These are phyloP conservation scores for Meriones unguiculatus DNA, from an alignment of 2,113 vertebrate genomes.

Conservation along the genomic window DNA sequence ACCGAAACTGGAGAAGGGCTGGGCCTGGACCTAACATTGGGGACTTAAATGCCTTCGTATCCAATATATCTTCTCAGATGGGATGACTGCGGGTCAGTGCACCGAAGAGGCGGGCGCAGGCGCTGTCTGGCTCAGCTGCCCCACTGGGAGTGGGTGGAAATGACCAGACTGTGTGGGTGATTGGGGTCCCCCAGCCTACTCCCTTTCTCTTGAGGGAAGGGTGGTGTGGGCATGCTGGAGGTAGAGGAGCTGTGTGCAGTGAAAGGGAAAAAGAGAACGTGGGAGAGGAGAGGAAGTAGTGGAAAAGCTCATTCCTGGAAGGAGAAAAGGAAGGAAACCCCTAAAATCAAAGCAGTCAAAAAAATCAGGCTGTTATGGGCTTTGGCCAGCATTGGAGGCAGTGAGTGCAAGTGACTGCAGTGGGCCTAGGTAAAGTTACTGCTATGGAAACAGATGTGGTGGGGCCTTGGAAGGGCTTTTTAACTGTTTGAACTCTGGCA, in stretches of 20 bases:
- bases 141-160: conserved; percentile 25
- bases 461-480: neutral
- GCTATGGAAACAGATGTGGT: conserved; percentile 43
- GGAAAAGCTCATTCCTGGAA: conserved; percentile 51
- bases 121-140: conserved; percentile 68
- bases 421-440: conserved; percentile 46
- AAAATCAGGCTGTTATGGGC: conserved; percentile 41
- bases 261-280: conserved; percentile 13
- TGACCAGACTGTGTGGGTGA: conserved; percentile 50
- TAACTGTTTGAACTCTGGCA: conserved; percentile 59
- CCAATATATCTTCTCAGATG: conserved; percentile 88
- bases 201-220: conserved; percentile 65
- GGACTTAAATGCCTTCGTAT: conserved; percentile 91
- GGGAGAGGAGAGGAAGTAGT: conserved; percentile 42
- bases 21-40: conserved; percentile 86
- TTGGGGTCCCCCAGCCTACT: conserved; percentile 56
- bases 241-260: conserved; percentile 66
- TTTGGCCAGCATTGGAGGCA: conserved; percentile 83
- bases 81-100: conserved; percentile 89
- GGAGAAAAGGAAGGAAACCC: neutral
- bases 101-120: conserved; percentile 83
- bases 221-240: conserved; percentile 71
- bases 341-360: conserved; percentile 67
- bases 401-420: conserved; percentile 63
- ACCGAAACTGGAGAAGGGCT: conserved; percentile 85